Conservation (phyloP, 2,888 invertebrate species). For the Lasius fuliginosus region DNA sequence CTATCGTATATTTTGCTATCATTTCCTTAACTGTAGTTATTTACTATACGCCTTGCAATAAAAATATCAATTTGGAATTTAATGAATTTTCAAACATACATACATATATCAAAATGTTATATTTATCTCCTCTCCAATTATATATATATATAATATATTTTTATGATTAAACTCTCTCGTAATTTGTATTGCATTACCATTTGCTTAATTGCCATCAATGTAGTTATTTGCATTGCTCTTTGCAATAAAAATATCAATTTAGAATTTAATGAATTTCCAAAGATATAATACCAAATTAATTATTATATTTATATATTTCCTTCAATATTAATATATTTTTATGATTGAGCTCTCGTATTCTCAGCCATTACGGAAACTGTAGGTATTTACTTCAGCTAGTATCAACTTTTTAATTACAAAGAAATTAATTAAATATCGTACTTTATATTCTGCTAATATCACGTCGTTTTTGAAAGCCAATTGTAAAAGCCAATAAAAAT, state of each 20-base stretch:
- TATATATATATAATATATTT: too few relatives aligned
- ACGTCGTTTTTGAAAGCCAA: constrained; percentile 7
- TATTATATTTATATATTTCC: constrained; percentile 8
- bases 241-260: not conserved
- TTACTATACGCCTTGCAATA: not conserved
- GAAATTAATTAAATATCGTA: constrained; percentile 24
- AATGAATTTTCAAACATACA: not conserved
- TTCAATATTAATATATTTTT: not conserved
- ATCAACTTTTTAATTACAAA: constrained; percentile 26
- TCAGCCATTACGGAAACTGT: not conserved
- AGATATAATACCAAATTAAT: constrained; percentile 1
- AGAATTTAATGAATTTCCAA: not conserved
- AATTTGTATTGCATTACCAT: constrained; percentile 9
- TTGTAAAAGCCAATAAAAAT: constrained; percentile 26
- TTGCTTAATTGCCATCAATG: not conserved
- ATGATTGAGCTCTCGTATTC: not conserved
- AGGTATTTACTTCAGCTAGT: not conserved
- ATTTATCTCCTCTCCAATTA: constrained; percentile 3
- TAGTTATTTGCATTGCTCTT: not conserved
- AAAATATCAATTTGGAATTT: constrained; percentile 7
- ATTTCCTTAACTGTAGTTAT: not conserved
- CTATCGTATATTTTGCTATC: not conserved
- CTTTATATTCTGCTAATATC: constrained; percentile 16
- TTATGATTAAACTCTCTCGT: not conserved
- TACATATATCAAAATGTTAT: not conserved